Base-by-base conservation (phyloP, 2,888 invertebrate species). In the Ectobius pallidus region DNA sequence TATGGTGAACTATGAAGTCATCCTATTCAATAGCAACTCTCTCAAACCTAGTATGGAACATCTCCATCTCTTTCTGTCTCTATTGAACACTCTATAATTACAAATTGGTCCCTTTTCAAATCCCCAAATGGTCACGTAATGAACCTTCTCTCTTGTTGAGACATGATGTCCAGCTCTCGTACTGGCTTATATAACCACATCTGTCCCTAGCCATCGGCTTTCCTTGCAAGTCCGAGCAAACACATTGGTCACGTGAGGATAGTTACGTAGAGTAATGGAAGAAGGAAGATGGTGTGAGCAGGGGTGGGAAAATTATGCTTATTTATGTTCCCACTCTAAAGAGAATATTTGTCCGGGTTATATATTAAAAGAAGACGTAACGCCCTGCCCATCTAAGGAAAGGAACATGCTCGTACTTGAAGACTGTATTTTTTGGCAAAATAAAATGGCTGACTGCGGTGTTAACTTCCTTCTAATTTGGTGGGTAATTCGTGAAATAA, bases 31-130 rank as follows among this genome's bases (percentile, higher is more conserved):
- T 42, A 63, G 30, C 2, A 44, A 67, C 30, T 44, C 18, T 27
- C 44, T n/a, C n/a, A n/a, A 30, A n/a, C 6, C 7, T 2, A n/a
- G 62, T 20, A 61, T 20, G 55, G 62, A 52, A 25, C 55, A 25
- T 55, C 39, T 65, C n/a, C n/a, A n/a, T n/a, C n/a, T n/a, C n/a
- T n/a, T n/a, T n/a, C n/a, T n/a, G n/a, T n/a, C 65, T 20, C 73
- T 63, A 74, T 74, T 75, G 74, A 75, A 74, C 74, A 74, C 67
- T 49, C 74, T 72, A 72, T 75, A 75, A 75, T 75, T 75, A 75
- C 75, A 76, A 76, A 76, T 76, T 76, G 76, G 76, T 73, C 73
- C 71, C 76, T 75, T 76, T 76, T 76, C 75, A 76, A 71, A 73
- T 76, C 71, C 55, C 71, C 74, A 76, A 76, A 76, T 76, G 76